Evolutionary conservation across 1,140 invertebrate genomes (phyloP), one percentile per base, ranked within the genome.

Genomic region (Drosophila parabipectinata): DNA sequence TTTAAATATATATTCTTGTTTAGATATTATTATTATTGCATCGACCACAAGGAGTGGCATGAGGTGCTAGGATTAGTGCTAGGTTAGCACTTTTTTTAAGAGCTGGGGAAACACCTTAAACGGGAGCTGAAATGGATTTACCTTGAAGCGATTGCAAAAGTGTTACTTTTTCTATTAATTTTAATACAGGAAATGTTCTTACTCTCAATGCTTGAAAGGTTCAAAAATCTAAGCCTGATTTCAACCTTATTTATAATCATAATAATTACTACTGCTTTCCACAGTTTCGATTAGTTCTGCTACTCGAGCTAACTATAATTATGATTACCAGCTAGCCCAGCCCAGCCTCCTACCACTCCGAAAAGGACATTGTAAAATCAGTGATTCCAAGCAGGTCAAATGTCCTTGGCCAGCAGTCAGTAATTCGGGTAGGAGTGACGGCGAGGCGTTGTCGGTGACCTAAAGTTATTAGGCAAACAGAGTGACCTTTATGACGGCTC

Each of bases 361-460:
- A 9, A 24, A 12, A 54, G 59, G 18, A 7, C 34, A 54, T 53
- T 34, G 45, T 80, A 67, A 80, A 79, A 54, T 45, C 58, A 12
- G 7, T 12, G 4, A 71, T 18, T 57, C 10, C 50, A n/a, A 8
- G 24, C 76, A 51, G 51, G 74, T 32, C 51, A n/a, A 1, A 26
- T 18, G 57, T 56, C 67, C 69, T 72, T 72, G 67, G 67, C 75
- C 80, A 79, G 62, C 82, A 85, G 82, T 85, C 82, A 85, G 64
- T 85, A 79, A 64, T 88, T 87, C 84, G 76, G n/a, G 83, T 87
- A 88, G 83, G 83, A 87, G 83, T 87, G 83, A 87, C 67, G 60
- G 52, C 60, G 48, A 83, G 83, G 83, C 83, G 79, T 87, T 83
- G 68, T 77, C 67, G 75, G 83, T 88, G 83, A 87, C 79, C 83